phyloP scores from a whole-genome alignment of 2,797 vertebrate species.

The Thripadectes ignobilis region DNA sequence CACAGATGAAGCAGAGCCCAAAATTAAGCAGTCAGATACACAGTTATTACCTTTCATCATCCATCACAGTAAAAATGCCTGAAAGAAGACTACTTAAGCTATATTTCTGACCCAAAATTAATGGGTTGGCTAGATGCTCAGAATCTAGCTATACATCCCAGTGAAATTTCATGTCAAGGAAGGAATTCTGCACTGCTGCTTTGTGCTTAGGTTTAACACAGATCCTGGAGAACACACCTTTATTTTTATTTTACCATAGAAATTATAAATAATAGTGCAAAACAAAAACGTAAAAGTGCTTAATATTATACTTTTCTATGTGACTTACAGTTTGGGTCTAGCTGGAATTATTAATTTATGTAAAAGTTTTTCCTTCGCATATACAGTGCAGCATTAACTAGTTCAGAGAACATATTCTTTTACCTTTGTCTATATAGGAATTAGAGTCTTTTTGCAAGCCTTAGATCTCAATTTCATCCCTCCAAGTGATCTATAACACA shows the following conservation, averaged over 20 bases:
- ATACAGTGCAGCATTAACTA: background rate
- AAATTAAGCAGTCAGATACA: background rate
- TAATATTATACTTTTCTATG: conserved; percentile 5
- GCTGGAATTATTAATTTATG: background rate
- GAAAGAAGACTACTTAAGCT: background rate
- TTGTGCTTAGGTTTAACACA: background rate
- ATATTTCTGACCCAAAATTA: background rate
- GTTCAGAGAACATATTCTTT: background rate
- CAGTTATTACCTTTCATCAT: background rate
- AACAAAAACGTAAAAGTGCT: background rate
- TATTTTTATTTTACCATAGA: background rate
- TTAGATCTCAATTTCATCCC: background rate
- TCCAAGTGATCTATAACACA: background rate
- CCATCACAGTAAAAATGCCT: background rate
- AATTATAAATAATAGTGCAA: background rate
- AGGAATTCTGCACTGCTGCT: background rate
- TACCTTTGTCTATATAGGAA: background rate
- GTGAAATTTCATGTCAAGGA: background rate
- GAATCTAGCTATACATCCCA: background rate
- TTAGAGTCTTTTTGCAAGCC: background rate
- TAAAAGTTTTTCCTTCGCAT: background rate
- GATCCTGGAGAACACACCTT: background rate
- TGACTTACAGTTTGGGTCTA: background rate
- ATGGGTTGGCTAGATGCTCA: background rate
- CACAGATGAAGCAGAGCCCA: background rate